phyloP scores from a whole-genome alignment of 2,797 vertebrate genomes.

The Cynopterus sphinx region DNA sequence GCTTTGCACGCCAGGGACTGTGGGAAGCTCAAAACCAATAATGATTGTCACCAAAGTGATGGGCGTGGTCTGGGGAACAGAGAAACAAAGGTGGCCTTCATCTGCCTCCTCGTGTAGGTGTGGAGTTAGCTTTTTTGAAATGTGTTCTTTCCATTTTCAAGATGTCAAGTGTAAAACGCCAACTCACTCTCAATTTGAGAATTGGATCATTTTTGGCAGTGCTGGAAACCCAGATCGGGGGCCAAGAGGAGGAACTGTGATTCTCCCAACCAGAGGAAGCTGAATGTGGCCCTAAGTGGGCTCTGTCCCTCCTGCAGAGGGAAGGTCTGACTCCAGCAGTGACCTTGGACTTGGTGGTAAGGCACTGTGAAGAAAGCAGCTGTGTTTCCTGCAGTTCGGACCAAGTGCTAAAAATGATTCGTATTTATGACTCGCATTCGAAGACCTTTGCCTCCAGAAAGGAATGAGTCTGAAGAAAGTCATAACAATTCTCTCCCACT shows the following conservation, averaged over 20 bases:
- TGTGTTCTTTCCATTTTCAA: slow-evolving; percentile 35
- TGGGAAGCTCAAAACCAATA: neutral
- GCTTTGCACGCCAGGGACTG: neutral
- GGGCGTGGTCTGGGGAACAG: neutral
- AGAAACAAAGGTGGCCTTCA: neutral
- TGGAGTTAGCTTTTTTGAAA: slow-evolving; percentile 20
- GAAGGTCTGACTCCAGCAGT: neutral
- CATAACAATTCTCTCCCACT: neutral
- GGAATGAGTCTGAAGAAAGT: slow-evolving; percentile 25
- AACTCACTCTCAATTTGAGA: slow-evolving; percentile 23
- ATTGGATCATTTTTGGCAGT: neutral
- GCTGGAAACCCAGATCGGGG: neutral
- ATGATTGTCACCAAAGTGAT: neutral
- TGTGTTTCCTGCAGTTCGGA: neutral
- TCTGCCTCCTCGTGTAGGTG: neutral
- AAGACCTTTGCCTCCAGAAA: slow-evolving; percentile 30
- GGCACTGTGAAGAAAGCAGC: neutral
- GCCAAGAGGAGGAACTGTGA: neutral
- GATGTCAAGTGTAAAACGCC: neutral
- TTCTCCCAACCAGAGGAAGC: neutral
- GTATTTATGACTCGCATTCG: neutral
- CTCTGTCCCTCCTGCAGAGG: neutral
- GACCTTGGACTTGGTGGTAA: neutral
- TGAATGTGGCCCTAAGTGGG: neutral
- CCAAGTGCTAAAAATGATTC: neutral